Base-by-base conservation (phyloP, 2,888 invertebrate species). In the Poecilobothrus nobilitatus region DNA sequence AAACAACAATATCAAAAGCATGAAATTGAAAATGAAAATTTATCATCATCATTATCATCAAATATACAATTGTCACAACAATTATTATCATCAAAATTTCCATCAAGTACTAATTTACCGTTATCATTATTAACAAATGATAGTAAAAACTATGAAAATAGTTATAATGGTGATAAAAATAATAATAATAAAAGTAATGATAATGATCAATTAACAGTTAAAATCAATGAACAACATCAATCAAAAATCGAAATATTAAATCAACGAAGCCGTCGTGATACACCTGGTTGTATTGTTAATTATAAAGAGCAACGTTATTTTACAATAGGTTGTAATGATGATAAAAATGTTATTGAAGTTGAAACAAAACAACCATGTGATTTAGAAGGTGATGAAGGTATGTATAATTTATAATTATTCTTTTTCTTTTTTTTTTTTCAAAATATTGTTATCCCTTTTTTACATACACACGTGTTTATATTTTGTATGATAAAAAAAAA, bases 301-400 rank as follows among this genome's bases (percentile, higher is more conserved):
- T 80, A 79, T 73, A 81, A 81, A 75, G 76, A 80, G 15, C 79
- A 80, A 73, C 77, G 82, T 66, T 81, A 82, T 72, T 76, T 82
- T 63, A 78, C 78, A 77, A 76, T 82, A 68, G 82, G 82, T 68
- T 82, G 82, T 73, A 79, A 77, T 62, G 81, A 78, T 68, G 76
- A 78, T 44, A 37, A 37, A 37, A 82, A 81, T 75, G 74, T 80
- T 66, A 81, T 82, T 72, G 81, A 82, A 74, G 82, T 82, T 69
- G 37, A 37, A 37, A 37, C 37, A 37, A 77, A 79, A 72, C 82
- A 82, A 70, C 75, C 79, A 72, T 82, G 82, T 73, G 81, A 76
- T 72, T 79, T 80, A 66, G 82, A 81, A 69, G 80, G 80, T 9
- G 82, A 82, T 71, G 82, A 82, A 78, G 82, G 82, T 82, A 72